Percentiles rank a stretch among this genome's conserved stretches.
Evolutionary conservation across 2,888 invertebrate species (phyloP).

Genomic region (Pristionchus fissidentatus): DNA sequence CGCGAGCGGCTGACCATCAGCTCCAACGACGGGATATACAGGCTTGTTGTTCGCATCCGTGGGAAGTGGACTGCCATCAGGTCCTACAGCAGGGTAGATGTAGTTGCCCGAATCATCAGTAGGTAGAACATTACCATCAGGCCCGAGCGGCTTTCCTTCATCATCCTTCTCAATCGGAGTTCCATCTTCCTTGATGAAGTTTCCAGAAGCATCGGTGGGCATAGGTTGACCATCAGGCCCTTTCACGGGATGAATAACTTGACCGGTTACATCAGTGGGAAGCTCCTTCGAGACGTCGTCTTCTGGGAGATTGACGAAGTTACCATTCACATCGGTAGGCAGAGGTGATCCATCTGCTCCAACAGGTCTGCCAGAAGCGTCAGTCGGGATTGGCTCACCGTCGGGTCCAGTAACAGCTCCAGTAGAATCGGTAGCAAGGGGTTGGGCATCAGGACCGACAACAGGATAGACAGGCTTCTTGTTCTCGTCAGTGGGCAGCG

Average conservation of each 20-base stretch:
- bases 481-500: conserved; percentile 55
- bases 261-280: conserved; percentile 50
- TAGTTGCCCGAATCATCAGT: conserved; percentile 55
- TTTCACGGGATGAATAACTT: conserved; percentile 49
- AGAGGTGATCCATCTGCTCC: conserved; percentile 63
- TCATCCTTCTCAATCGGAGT: conserved; percentile 52
- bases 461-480: conserved; percentile 61
- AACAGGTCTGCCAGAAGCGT: conserved; percentile 52
- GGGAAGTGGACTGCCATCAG: conserved; percentile 53
- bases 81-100: conserved; percentile 55
- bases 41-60: conserved; percentile 51
- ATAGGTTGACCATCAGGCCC: conserved; percentile 58
- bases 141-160: conserved; percentile 57
- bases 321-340: conserved; percentile 62
- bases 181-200: conserved; percentile 50
- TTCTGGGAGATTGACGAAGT: conserved; percentile 57
- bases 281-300: conserved; percentile 47
- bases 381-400: conserved; percentile 54
- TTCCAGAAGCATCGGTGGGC: conserved; percentile 58
- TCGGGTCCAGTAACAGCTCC: conserved; percentile 51
- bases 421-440: conserved; percentile 49
- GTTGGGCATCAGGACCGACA: conserved; percentile 55
- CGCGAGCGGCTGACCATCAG: conserved; percentile 48
- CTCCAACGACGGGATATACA: conserved; percentile 53
- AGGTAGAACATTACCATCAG: conserved; percentile 60